These are phyloP conservation scores for Autographa pulchrina DNA, from an alignment of 2,888 invertebrate genomes.

Conservation along the genomic window DNA sequence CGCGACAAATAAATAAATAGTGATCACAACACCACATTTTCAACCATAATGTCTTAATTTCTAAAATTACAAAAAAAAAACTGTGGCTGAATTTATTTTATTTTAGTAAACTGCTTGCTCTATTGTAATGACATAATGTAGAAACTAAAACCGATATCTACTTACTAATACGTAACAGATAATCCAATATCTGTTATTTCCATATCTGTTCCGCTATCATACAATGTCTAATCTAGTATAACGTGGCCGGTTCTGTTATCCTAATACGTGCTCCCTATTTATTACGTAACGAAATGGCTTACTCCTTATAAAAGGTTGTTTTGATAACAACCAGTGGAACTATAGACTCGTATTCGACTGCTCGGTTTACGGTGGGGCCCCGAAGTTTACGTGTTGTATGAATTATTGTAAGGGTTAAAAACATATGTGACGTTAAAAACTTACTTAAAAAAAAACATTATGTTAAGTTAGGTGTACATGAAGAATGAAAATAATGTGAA, in stretches of 20 bases:
- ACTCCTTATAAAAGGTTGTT: slow-evolving; percentile 59
- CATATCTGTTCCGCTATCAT: slow-evolving; percentile 26
- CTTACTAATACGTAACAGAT: background rate
- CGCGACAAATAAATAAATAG: too few relatives aligned
- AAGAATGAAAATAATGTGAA: too few relatives aligned
- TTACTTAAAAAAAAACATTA: too few relatives aligned
- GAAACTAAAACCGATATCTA: background rate
- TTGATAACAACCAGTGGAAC: slow-evolving; percentile 59
- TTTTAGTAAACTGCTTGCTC: too few relatives aligned
- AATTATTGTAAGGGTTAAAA: background rate
- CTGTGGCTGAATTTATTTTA: too few relatives aligned
- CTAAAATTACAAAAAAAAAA: too few relatives aligned
- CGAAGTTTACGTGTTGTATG: slow-evolving; percentile 18
- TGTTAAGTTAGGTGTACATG: too few relatives aligned
- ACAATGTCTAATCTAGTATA: slow-evolving; percentile 39
- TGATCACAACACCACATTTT: too few relatives aligned
- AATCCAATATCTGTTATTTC: slow-evolving; percentile 8
- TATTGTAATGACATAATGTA: slow-evolving; percentile 5
- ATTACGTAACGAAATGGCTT: slow-evolving; percentile 57
- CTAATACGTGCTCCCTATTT: slow-evolving; percentile 54
- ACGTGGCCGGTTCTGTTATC: slow-evolving; percentile 46
- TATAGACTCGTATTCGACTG: slow-evolving; percentile 55
- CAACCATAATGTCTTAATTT: too few relatives aligned
- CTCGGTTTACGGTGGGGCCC: slow-evolving; percentile 39
- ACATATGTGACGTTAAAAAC: too few relatives aligned